A percentile compares a stretch with the other conserved stretches of the same genome.
These are phyloP conservation scores for Oryzaephilus surinamensis DNA, from an alignment of 1,140 invertebrate species.

Conservation along the genomic window DNA sequence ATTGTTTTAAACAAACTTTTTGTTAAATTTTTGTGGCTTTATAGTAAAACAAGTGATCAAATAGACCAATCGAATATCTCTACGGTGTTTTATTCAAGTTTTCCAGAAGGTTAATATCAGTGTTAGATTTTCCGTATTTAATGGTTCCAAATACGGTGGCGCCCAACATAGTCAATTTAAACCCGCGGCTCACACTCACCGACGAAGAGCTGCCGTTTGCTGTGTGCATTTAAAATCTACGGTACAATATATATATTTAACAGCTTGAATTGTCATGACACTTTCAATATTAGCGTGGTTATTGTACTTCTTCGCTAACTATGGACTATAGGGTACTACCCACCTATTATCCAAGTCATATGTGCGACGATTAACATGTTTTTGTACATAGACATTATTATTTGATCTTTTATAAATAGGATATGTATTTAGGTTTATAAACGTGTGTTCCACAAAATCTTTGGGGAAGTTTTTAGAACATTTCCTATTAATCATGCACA, in stretches of 20 bases:
- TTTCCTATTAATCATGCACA: constrained; percentile 35
- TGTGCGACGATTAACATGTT: neutral
- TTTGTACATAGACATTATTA: neutral
- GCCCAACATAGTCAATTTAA: too few relatives aligned
- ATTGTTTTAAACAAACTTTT: too few relatives aligned
- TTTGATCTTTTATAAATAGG: constrained; percentile 26
- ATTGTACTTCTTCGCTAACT: neutral
- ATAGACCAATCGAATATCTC: too few relatives aligned
- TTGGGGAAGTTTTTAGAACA: constrained; percentile 31
- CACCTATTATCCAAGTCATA: neutral
- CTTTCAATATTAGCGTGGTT: constrained; percentile 9
- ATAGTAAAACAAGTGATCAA: too few relatives aligned
- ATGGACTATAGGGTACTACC: constrained; percentile 11
- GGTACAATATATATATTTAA: constrained; percentile 40
- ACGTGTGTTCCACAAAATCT: constrained; percentile 16
- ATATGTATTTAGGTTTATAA: constrained; percentile 35
- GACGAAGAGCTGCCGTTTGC: too few relatives aligned
- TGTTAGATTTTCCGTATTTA: too few relatives aligned
- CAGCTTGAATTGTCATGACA: constrained; percentile 6
- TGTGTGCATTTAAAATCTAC: too few relatives aligned
- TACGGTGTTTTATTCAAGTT: too few relatives aligned
- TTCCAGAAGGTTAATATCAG: too few relatives aligned
- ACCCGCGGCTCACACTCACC: too few relatives aligned
- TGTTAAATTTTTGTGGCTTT: too few relatives aligned
- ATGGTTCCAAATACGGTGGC: too few relatives aligned